Evolutionary conservation across 2,888 invertebrate genomes (phyloP).

Genomic region (Leptothorax acervorum): DNA sequence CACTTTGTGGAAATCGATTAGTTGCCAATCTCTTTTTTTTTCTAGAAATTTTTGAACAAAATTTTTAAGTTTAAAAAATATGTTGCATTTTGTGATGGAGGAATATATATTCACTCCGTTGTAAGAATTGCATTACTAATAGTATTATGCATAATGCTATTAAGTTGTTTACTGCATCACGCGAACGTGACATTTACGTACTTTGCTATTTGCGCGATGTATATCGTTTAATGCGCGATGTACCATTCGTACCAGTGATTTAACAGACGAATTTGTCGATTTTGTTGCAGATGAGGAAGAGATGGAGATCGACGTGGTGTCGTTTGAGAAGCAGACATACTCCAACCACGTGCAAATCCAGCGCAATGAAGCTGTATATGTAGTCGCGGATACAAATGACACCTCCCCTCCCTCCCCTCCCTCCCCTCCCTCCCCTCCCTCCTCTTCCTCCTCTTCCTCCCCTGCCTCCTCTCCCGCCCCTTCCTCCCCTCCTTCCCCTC

Average conservation of each 20-base stretch:
- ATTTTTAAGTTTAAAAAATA: neutral
- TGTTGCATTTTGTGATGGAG: neutral
- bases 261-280: conserved; percentile 31
- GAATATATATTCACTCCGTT: neutral
- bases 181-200: neutral
- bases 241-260: neutral
- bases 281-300: conserved; percentile 92
- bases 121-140: neutral
- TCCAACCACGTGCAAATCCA: conserved; percentile 82
- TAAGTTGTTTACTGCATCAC: neutral
- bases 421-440: too few species aligned
- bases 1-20: neutral
- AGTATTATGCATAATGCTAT: neutral
- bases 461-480: too few species aligned
- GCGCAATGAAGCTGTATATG: neutral
- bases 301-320: conserved; percentile 95
- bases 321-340: conserved; percentile 86
- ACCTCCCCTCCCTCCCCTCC: too few species aligned
- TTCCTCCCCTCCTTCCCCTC: too few species aligned
- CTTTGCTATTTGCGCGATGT: neutral
- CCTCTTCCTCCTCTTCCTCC: too few species aligned
- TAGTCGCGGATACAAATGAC: conserved; percentile 42
- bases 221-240: neutral
- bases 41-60: neutral
- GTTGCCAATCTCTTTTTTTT: neutral